Conservation (phyloP, 1,140 invertebrate genomes). For the Drosophila insularis region DNA sequence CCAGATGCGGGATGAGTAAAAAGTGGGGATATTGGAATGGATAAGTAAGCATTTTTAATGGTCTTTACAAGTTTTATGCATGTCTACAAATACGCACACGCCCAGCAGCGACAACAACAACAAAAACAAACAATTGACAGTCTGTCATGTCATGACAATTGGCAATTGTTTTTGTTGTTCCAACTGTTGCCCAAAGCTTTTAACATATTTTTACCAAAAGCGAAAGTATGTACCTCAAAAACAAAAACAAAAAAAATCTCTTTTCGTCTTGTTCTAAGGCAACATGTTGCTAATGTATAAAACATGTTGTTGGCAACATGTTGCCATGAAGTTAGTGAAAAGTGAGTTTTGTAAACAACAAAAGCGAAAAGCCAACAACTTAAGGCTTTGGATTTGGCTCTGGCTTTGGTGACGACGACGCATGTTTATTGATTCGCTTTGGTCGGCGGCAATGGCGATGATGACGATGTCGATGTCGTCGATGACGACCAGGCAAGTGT, state of each 20-base stretch:
- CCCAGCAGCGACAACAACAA: constrained; percentile 46
- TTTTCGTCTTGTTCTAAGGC: constrained; percentile 9
- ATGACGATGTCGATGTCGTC: constrained; percentile 18
- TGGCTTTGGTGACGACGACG: constrained; percentile 31
- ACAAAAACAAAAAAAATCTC: constrained; percentile 2
- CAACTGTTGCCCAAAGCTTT: constrained; percentile 59
- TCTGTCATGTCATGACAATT: constrained; percentile 71
- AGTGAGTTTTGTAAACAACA: constrained; percentile 69
- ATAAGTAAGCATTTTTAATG: constrained; percentile 53
- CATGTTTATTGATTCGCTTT: constrained; percentile 72
- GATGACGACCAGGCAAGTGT: constrained; percentile 52
- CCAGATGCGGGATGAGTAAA: not conserved
- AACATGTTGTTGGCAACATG: constrained; percentile 16
- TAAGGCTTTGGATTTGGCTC: constrained; percentile 22
- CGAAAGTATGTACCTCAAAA: constrained; percentile 45
- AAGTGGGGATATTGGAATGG: not conserved
- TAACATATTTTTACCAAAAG: constrained; percentile 76
- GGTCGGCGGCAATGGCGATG: constrained; percentile 38
- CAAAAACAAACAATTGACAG: constrained; percentile 46
- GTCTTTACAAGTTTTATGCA: constrained; percentile 63
- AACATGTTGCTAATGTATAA: constrained; percentile 1
- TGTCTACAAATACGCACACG: constrained; percentile 68
- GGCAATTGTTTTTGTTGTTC: constrained; percentile 57
- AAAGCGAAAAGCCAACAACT: constrained; percentile 73
- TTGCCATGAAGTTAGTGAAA: constrained; percentile 59